phyloP scores from a whole-genome alignment of 2,888 invertebrate genomes.

The Ptychoptera albimana region DNA sequence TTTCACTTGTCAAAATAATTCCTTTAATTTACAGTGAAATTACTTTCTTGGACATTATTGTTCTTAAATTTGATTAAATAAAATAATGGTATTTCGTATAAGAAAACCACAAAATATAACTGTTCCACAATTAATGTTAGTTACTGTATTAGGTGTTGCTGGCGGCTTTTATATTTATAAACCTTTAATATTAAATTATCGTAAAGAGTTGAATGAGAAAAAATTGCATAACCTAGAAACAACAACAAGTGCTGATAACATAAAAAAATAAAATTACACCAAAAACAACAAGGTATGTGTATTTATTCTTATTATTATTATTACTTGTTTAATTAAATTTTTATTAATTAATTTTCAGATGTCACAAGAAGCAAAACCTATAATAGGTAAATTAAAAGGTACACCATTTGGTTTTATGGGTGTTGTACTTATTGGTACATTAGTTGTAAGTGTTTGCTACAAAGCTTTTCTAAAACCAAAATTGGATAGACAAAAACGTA shows the following conservation, averaged over 20 bases:
- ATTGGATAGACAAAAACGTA: conserved; percentile 16
- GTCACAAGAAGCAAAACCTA: too few relatives aligned
- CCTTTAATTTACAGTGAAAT: too few relatives aligned
- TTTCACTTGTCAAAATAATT: too few relatives aligned
- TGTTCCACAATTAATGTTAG: conserved; percentile 25
- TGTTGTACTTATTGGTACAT: conserved; percentile 19
- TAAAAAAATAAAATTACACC: too few relatives aligned
- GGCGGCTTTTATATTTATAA: conserved; percentile 32
- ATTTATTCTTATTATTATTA: too few relatives aligned
- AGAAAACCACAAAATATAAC: conserved; percentile 26
- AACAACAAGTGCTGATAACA: background rate
- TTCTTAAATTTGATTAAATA: background rate
- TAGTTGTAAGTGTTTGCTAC: conserved; percentile 15
- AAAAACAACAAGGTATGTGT: too few relatives aligned
- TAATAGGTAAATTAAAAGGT: conserved; percentile 14
- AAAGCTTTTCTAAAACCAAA: conserved; percentile 20
- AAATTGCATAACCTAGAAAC: background rate
- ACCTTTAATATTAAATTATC: conserved; percentile 23
- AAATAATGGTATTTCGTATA: conserved; percentile 15
- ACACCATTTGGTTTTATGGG: conserved; percentile 21
- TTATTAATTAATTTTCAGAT: too few relatives aligned
- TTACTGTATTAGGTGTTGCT: conserved; percentile 22
- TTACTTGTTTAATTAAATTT: too few relatives aligned
- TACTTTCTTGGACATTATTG: too few relatives aligned
- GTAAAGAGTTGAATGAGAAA: conserved; percentile 12